Conservation (phyloP, 2,888 invertebrate genomes). For the Tethea ocularis region DNA sequence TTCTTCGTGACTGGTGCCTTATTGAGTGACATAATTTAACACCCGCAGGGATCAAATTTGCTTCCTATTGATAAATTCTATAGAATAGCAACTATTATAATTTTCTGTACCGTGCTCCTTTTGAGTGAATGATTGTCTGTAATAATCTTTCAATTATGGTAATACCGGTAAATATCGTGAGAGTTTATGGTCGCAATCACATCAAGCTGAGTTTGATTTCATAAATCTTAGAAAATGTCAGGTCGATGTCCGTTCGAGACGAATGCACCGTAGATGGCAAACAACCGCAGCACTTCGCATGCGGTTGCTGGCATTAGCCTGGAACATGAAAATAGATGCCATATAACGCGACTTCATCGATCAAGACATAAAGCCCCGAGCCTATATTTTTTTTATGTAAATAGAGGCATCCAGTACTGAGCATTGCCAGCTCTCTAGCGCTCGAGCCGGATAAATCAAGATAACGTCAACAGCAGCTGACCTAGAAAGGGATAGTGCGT, state of each 20-base stretch:
- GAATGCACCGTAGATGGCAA: constrained; percentile 59
- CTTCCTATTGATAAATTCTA: constrained; percentile 31
- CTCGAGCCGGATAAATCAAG: constrained; percentile 28
- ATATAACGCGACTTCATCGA: constrained; percentile 52
- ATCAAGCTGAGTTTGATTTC: constrained; percentile 22
- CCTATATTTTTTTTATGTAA: not conserved
- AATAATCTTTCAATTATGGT: constrained; percentile 8
- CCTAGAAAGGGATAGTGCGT: constrained; percentile 47
- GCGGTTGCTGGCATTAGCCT: constrained; percentile 58
- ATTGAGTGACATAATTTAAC: constrained; percentile 59
- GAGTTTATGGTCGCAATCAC: constrained; percentile 14
- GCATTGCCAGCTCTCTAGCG: constrained; percentile 28
- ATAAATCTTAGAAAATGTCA: constrained; percentile 47
- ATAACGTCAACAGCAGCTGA: constrained; percentile 41
- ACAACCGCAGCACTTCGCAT: constrained; percentile 60
- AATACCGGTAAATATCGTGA: constrained; percentile 11
- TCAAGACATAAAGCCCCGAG: constrained; percentile 29
- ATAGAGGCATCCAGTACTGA: not conserved
- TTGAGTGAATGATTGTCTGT: constrained; percentile 5
- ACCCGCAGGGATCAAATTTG: constrained; percentile 35
- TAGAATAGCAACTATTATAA: constrained; percentile 14
- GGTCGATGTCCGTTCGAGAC: constrained; percentile 63
- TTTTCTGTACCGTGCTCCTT: not conserved
- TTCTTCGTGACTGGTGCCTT: constrained; percentile 52
- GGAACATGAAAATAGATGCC: constrained; percentile 51